Evolutionary conservation across 2,888 invertebrate species (phyloP), one percentile per base, ranked within the genome.

Genomic region (Anoplius nigerrimus): DNA sequence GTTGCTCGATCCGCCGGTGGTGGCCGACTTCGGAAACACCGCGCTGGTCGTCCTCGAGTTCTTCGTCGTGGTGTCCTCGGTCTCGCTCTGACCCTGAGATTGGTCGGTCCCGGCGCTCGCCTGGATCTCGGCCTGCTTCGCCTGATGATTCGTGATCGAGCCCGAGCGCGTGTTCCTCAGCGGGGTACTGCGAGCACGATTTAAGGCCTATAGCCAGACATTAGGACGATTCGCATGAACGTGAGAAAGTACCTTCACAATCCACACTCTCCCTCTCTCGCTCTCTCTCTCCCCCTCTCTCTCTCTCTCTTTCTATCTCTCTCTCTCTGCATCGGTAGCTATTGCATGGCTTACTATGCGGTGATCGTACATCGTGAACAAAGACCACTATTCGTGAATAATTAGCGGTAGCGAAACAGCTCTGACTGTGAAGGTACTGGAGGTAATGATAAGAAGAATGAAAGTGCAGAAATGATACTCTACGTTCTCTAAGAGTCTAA

Each of bases 171-270:
- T 79, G 80, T 87, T 87, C 84, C 83, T 85, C 83, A 87, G 78
- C 77, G 86, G 84, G 75, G 83, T 87, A 87, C 88, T 89, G 86
- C 82, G 84, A 86, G 83, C 85, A 87, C 82, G 85, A 87, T 85
- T 89, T 87, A 88, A 87, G 88, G 88, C 88, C 88, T 89, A 87
- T 89, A 88, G 88, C 88, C 88, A 85, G 84, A 88, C 82, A 89
- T 88, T 88, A 88, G 85, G 87, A 83, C 84, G 85, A 86, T 84
- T 87, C 80, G 84, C 81, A 89, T 88, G 88, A 86, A 82, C 83
- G 82, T 89, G 88, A 88, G 79, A 69, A 77, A 82, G 86, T 84
- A 88, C 85, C 85, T 78, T 86, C 84, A 87, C 87, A 84, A 85
- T 83, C 81, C 16, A 54, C 21, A 48, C 46, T 43, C n/a, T n/a